phyloP scores from a whole-genome alignment of 2,797 vertebrate species.

The Crocodylus rhombifer region DNA sequence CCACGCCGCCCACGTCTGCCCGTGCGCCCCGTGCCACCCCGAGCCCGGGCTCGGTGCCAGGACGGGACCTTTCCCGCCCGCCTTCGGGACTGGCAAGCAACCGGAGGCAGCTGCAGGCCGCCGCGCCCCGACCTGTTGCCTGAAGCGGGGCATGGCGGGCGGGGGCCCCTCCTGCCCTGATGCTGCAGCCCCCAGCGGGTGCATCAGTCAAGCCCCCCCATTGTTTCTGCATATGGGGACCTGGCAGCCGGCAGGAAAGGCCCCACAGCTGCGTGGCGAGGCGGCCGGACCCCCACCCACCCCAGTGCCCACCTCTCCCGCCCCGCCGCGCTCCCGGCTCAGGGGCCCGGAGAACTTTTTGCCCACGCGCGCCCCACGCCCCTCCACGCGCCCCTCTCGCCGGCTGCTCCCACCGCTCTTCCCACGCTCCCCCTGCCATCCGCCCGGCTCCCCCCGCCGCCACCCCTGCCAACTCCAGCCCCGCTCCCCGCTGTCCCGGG shows the following conservation, averaged over 20 bases:
- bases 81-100: too few relatives aligned
- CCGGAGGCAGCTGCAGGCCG: not conserved
- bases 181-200: not conserved
- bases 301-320: not conserved
- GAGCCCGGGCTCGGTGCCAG: too few relatives aligned
- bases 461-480: not conserved
- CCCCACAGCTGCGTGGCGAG: not conserved
- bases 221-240: not conserved
- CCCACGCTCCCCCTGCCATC: not conserved
- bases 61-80: too few relatives aligned
- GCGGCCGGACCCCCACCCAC: rapidly evolving
- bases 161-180: not conserved
- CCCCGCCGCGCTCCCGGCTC: not conserved
- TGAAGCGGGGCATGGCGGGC: rapidly evolving
- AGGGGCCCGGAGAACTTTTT: too few relatives aligned
- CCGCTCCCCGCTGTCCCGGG: not conserved
- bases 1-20: too few relatives aligned
- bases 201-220: not conserved
- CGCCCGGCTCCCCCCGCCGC: not conserved
- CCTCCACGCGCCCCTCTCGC: not conserved
- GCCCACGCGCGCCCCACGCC: not conserved
- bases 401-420: not conserved
- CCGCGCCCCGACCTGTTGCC: rapidly evolving
- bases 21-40: too few relatives aligned
- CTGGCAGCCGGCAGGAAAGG: not conserved